These are phyloP conservation scores for Agrotis puta DNA, from an alignment of 2,888 invertebrate species.

Conservation along the genomic window DNA sequence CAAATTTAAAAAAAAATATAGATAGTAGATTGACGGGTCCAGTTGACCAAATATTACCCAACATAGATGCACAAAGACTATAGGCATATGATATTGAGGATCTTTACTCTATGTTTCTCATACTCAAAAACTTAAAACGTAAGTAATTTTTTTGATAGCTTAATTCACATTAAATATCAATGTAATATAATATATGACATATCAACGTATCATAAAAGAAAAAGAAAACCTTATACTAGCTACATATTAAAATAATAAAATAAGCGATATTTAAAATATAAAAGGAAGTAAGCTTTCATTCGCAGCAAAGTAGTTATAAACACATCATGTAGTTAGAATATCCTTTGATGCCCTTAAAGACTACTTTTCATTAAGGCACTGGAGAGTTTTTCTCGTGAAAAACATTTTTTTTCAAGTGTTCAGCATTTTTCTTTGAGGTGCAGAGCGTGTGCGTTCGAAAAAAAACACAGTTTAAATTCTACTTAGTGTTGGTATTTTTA, in stretches of 20 bases:
- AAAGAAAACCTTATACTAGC: neutral
- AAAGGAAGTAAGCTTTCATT: slow-evolving; percentile 15
- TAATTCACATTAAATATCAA: too few species aligned
- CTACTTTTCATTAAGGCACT: slow-evolving; percentile 70
- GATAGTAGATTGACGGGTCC: too few species aligned
- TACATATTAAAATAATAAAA: slow-evolving; percentile 17
- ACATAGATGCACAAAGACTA: too few species aligned
- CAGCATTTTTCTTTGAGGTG: slow-evolving; percentile 49
- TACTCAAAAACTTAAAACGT: too few species aligned
- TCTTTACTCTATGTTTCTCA: too few species aligned
- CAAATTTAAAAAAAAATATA: too few species aligned
- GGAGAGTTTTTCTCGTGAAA: slow-evolving; percentile 59
- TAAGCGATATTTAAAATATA: neutral
- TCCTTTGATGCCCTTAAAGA: slow-evolving; percentile 62
- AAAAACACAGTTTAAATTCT: slow-evolving; percentile 39
- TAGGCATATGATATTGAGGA: too few species aligned
- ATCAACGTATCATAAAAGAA: too few species aligned
- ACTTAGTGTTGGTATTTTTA: slow-evolving; percentile 24
- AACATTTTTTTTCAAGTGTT: slow-evolving; percentile 58
- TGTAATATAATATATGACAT: too few species aligned
- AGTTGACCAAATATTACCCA: too few species aligned
- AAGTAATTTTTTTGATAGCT: too few species aligned
- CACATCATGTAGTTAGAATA: slow-evolving; percentile 44
- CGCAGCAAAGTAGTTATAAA: slow-evolving; percentile 49
- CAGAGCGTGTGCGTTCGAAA: slow-evolving; percentile 35